phyloP scores from a whole-genome alignment of 2,888 invertebrate species.

The Idaea biselata region DNA sequence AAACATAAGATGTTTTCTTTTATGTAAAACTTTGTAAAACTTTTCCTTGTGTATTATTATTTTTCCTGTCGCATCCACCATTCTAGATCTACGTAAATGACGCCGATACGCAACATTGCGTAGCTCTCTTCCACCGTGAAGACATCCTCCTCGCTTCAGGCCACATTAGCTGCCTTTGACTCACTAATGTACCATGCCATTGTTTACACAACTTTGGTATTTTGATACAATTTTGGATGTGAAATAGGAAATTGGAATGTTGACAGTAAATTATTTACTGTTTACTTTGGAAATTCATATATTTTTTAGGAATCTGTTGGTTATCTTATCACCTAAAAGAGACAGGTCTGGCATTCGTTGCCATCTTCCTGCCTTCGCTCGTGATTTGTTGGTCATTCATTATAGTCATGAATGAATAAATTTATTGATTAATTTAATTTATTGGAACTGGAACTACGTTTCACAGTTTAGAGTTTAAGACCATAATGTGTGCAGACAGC shows the following conservation, averaged over 20 bases:
- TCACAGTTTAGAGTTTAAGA: too few species aligned
- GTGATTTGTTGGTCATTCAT: too few species aligned
- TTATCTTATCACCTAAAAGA: not conserved
- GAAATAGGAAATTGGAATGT: not conserved
- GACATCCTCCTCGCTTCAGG: constrained; percentile 15
- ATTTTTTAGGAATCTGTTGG: too few species aligned
- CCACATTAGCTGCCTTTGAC: constrained; percentile 23
- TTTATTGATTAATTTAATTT: too few species aligned
- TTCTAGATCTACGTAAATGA: constrained; percentile 12
- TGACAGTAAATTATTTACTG: not conserved
- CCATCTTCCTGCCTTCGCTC: too few species aligned
- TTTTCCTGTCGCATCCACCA: constrained; percentile 23
- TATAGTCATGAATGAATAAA: too few species aligned
- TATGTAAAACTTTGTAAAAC: too few species aligned
- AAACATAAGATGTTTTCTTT: too few species aligned
- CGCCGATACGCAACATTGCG: not conserved
- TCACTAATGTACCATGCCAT: constrained; percentile 10
- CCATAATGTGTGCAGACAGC: too few species aligned
- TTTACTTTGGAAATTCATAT: too few species aligned
- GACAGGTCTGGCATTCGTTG: not conserved
- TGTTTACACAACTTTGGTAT: not conserved
- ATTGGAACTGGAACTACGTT: too few species aligned
- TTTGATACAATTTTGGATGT: not conserved
- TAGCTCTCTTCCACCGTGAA: constrained; percentile 11
- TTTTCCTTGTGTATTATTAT: not conserved